Evolutionary conservation across 2,888 invertebrate species (phyloP), one percentile per base, ranked within the genome.

Genomic region (Opisthograptis luteolata): DNA sequence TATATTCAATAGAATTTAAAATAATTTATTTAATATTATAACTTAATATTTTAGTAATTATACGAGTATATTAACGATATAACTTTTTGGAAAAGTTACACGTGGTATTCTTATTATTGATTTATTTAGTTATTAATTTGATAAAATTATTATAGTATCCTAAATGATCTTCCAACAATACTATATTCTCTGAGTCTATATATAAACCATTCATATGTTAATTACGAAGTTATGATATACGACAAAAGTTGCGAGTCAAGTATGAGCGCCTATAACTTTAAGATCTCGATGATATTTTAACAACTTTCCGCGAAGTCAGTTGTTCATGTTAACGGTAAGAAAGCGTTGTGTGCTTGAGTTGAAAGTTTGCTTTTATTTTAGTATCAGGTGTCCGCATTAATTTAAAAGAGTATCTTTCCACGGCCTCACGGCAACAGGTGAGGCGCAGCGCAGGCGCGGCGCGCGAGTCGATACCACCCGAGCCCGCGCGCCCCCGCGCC

Each of bases 381-480:
- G 81, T 86, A 82, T 86, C 87, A 87, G 83, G 81, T 87, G 84
- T 84, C 83, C 70, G 76, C 76, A 79, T 83, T 85, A 85, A 87
- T 87, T 85, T 84, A 76, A 84, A 86, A 83, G 82, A 83, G 87
- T 87, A 87, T 81, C 76, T 87, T 88, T 88, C 87, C 88, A 86
- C 75, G 85, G 82, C 78, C 81, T 87, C 72, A 76, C 83, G 81
- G 88, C 89, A 90, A 90, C 89, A 90, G 88, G 89, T 90, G 86
- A 77, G 62, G 63, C 66, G 68, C 71, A 65, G 82, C 87, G 87
- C 87, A 85, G 70, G 87, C 87, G 89, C 79, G 84, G 76, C 83
- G 78, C 68, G 73, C 84, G 77, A 81, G 87, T 87, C 89, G 82
- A 87, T 87, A 86, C 85, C 82, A 65, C 83, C 49, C 79, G 44